Percentiles rank a stretch among this genome's conserved stretches.
These are phyloP conservation scores for Panonychus citri DNA, from an alignment of 1,140 invertebrate genomes.

Conservation along the genomic window DNA sequence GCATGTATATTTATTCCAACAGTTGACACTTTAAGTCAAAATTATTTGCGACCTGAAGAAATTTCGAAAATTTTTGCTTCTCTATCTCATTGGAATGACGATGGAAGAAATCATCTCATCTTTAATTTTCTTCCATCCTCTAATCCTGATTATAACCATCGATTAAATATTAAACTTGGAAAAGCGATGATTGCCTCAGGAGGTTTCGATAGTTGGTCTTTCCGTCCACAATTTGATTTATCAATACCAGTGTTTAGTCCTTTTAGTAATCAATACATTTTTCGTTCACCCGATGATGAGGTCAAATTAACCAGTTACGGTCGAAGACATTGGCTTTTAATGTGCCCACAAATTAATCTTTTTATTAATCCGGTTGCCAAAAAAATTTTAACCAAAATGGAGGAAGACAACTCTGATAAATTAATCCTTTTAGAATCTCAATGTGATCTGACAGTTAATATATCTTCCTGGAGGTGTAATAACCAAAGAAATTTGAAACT, in stretches of 20 bases:
- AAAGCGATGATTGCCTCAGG: constrained; percentile 54
- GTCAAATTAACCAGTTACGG: too few species aligned
- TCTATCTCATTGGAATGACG: constrained; percentile 49
- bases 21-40: constrained; percentile 61
- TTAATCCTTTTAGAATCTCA: constrained; percentile 1
- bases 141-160: constrained; percentile 41
- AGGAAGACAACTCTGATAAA: constrained; percentile 30
- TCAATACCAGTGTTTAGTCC: constrained; percentile 59
- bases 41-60: constrained; percentile 40
- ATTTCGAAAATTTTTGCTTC: constrained; percentile 46
- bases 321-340: constrained; percentile 28
- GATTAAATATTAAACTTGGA: constrained; percentile 40
- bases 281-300: constrained; percentile 4
- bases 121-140: constrained; percentile 61
- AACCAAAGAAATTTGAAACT: neutral
- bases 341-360: constrained; percentile 62
- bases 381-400: constrained; percentile 36
- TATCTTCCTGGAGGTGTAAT: constrained; percentile 5
- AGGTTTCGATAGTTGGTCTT: constrained; percentile 52
- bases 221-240: constrained; percentile 55
- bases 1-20: constrained; percentile 71
- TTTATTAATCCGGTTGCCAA: constrained; percentile 35
- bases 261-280: constrained; percentile 16
- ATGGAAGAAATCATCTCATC: constrained; percentile 66
- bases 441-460: neutral